A percentile compares a stretch with the other conserved stretches of the same genome.
Evolutionary conservation across 2,113 vertebrate species (phyloP).

Genomic region (Egretta garzetta): DNA sequence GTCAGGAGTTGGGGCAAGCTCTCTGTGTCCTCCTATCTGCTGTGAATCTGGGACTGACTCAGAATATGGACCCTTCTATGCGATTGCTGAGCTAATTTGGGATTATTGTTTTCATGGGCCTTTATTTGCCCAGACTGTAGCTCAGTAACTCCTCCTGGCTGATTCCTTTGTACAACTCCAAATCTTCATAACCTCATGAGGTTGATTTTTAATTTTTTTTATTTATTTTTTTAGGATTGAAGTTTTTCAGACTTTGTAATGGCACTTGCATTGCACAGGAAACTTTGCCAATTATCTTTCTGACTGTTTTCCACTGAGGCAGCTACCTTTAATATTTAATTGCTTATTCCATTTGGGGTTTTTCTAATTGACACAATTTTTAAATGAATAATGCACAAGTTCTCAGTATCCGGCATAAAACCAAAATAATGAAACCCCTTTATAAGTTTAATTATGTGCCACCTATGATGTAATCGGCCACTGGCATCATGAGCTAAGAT

Average conservation of each 20-base stretch:
- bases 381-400: constrained; percentile 55
- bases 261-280: not conserved
- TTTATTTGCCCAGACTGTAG: not conserved
- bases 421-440: constrained; percentile 32
- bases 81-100: not conserved
- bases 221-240: not conserved
- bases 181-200: not conserved
- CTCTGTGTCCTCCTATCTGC: not conserved
- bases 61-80: not conserved
- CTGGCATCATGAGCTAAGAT: constrained; percentile 45
- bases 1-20: not conserved
- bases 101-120: not conserved
- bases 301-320: constrained; percentile 3
- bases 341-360: constrained; percentile 27
- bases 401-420: constrained; percentile 37
- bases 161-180: not conserved
- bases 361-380: constrained; percentile 50
- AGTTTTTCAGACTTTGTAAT: not conserved
- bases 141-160: not conserved
- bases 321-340: constrained; percentile 62
- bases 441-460: constrained; percentile 70
- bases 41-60: not conserved
- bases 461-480: constrained; percentile 43
- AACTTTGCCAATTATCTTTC: constrained; percentile 15
- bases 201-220: not conserved